A percentile compares a stretch with the other conserved stretches of the same genome.
Conservation (phyloP, 1,140 invertebrate species). For the Drosophila athabasca region DNA sequence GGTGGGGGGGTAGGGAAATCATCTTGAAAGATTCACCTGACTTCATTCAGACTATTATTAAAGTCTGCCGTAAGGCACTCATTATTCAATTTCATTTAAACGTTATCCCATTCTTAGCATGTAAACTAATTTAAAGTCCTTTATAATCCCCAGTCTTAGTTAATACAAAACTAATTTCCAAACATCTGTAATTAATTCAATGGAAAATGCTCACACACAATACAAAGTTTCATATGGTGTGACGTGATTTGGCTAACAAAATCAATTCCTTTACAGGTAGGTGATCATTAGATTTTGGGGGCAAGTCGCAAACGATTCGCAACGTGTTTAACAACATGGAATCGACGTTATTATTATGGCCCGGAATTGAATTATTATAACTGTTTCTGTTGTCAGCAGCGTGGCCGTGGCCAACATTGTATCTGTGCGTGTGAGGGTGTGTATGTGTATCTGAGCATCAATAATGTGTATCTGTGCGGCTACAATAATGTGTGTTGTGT, state of each 20-base stretch:
- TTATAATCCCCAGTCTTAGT: neutral
- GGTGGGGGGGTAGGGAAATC: no score
- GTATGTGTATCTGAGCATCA: constrained; percentile 20
- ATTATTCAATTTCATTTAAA: neutral
- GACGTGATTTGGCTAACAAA: constrained; percentile 77
- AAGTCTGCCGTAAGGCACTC: neutral
- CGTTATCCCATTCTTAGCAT: neutral
- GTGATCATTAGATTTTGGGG: constrained; percentile 79
- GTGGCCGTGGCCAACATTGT: constrained; percentile 55
- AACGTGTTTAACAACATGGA: constrained; percentile 69
- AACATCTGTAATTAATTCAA: constrained; percentile 75
- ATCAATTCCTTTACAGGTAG: constrained; percentile 76
- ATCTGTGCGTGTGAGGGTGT: constrained; percentile 20
- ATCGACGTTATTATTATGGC: constrained; percentile 72
- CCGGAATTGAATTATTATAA: constrained; percentile 83
- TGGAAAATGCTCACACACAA: constrained; percentile 51
- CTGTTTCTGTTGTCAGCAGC: constrained; percentile 80
- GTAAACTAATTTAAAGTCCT: constrained; percentile 20
- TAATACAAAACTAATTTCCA: constrained; percentile 3
- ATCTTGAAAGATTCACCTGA: neutral
- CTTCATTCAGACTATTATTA: neutral
- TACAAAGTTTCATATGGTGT: constrained; percentile 52
- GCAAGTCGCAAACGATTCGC: constrained; percentile 69
- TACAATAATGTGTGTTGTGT: neutral
- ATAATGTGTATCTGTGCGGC: constrained; percentile 10